Evolutionary conservation across 2,888 invertebrate genomes (phyloP).

Genomic region (Drosophila meridiana): DNA sequence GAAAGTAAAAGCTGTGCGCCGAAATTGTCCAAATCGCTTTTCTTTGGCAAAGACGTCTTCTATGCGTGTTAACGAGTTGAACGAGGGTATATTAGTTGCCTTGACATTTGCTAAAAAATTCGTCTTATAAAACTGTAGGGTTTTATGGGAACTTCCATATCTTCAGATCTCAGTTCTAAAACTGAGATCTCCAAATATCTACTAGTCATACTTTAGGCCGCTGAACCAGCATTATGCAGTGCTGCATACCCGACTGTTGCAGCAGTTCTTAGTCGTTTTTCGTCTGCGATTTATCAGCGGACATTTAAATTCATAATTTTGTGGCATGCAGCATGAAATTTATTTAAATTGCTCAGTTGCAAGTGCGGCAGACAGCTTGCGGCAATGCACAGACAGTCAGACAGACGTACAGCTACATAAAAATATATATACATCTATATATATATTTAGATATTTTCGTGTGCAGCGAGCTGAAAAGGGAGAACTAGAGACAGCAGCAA

Average conservation of each 20-base stretch:
- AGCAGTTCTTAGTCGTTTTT: not conserved
- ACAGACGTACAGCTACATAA: not conserved
- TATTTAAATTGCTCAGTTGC: slow-evolving; percentile 69
- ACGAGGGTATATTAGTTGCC: not conserved
- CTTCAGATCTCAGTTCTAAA: not conserved
- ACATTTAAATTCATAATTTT: slow-evolving; percentile 83
- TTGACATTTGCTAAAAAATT: not conserved
- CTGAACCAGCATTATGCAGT: not conserved
- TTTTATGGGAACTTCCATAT: not conserved
- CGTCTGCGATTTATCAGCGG: slow-evolving; percentile 76
- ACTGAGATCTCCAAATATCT: not conserved
- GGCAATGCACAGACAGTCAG: slow-evolving; percentile 10
- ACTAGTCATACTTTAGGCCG: not conserved
- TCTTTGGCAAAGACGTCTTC: slow-evolving; percentile 17
- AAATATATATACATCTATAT: not conserved
- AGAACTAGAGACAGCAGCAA: slow-evolving; percentile 5
- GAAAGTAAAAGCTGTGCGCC: slow-evolving; percentile 12
- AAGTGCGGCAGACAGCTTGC: slow-evolving; percentile 44
- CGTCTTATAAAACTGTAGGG: no score
- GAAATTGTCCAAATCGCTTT: slow-evolving; percentile 24
- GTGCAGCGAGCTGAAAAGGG: slow-evolving; percentile 31
- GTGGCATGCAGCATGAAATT: slow-evolving; percentile 60
- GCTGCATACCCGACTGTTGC: not conserved
- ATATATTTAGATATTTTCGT: slow-evolving; percentile 14
- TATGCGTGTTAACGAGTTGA: not conserved